Evolutionary conservation across 2,797 vertebrate species (phyloP).

Genomic region (Eulemur mongoz): DNA sequence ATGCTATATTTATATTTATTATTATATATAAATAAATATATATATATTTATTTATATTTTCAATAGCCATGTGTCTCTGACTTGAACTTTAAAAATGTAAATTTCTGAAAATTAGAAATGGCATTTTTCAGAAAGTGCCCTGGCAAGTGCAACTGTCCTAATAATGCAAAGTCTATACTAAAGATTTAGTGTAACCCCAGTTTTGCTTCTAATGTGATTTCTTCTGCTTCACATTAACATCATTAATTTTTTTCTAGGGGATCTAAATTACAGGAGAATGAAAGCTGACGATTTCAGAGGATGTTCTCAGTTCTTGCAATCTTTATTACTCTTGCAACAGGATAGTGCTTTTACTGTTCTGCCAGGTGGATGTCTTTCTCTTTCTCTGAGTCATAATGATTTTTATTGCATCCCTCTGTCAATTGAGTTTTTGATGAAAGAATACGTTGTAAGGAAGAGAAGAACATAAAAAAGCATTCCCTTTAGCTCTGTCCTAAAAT

Average conservation of each 20-base stretch:
- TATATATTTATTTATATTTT: background rate
- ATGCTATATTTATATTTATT: no score
- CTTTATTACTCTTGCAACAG: background rate
- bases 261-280: background rate
- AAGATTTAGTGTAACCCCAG: background rate
- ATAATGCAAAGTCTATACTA: background rate
- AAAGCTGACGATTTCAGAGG: background rate
- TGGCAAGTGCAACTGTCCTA: background rate
- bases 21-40: no score
- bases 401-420: background rate
- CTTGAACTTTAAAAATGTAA: background rate
- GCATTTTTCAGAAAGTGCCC: background rate
- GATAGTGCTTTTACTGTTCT: background rate
- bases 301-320: background rate
- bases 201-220: background rate
- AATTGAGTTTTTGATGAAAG: background rate
- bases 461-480: background rate
- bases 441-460: background rate
- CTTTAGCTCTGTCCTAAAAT: background rate
- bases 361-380: background rate
- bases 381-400: background rate
- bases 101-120: background rate
- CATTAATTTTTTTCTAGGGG: background rate
- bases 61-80: background rate
- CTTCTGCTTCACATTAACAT: background rate